These are phyloP conservation scores for Autographa gamma DNA, from an alignment of 2,888 invertebrate genomes.

Conservation along the genomic window DNA sequence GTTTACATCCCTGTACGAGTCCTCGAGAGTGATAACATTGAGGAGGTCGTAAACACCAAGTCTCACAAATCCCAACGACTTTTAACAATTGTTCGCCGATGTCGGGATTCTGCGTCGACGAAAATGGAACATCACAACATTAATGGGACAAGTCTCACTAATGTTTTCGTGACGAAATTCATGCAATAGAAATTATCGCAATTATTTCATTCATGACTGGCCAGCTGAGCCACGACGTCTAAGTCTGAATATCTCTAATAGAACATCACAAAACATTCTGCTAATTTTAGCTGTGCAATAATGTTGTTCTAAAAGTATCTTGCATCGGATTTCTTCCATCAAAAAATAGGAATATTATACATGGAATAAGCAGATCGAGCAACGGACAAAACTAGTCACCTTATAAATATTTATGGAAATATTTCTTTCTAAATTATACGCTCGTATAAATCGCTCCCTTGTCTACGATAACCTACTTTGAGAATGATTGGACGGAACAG, in stretches of 20 bases:
- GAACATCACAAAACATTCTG: not conserved
- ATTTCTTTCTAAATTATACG: slow-evolving; percentile 24
- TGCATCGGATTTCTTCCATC: not conserved
- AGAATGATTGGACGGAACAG: slow-evolving; percentile 1
- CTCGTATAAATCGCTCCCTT: slow-evolving; percentile 22
- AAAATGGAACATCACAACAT: not conserved
- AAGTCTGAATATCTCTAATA: not conserved
- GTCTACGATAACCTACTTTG: slow-evolving; percentile 34
- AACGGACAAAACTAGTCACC: not conserved
- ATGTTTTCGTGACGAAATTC: slow-evolving; percentile 12
- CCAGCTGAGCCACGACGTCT: not conserved
- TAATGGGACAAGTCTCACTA: slow-evolving; percentile 12
- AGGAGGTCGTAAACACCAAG: slow-evolving; percentile 44
- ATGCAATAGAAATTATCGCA: not conserved
- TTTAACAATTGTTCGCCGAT: slow-evolving; percentile 43
- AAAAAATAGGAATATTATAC: not conserved
- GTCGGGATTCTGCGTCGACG: slow-evolving; percentile 21
- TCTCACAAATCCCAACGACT: slow-evolving; percentile 38
- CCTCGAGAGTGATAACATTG: slow-evolving; percentile 37
- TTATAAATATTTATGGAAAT: slow-evolving; percentile 7
- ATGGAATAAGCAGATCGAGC: not conserved
- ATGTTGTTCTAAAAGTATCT: not conserved
- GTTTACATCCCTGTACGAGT: slow-evolving; percentile 23
- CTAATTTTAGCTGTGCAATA: slow-evolving; percentile 4
- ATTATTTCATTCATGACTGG: not conserved